phyloP scores from a whole-genome alignment of 2,113 vertebrate genomes.

The Atractosteus spatula region DNA sequence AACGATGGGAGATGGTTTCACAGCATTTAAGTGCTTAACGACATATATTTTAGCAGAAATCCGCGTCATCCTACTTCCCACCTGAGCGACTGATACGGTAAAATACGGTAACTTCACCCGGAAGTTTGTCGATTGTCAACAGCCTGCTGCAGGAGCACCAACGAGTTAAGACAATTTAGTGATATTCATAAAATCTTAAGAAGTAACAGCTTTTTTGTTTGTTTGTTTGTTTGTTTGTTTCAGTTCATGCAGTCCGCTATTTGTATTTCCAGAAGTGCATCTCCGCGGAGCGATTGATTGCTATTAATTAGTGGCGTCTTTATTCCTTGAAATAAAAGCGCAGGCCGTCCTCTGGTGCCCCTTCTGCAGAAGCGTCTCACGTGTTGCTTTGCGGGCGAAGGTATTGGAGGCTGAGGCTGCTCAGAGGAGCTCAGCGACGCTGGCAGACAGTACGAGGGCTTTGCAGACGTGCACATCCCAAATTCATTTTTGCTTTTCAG shows the following conservation, averaged over 20 bases:
- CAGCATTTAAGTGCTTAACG: background rate
- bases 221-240: background rate
- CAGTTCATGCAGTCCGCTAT: background rate
- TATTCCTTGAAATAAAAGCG: too few species aligned
- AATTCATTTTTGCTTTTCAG: background rate
- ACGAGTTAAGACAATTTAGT: too few species aligned
- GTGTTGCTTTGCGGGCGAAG: constrained; percentile 26
- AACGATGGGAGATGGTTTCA: background rate
- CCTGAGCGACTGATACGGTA: background rate
- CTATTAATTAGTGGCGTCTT: background rate
- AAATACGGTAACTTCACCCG: constrained; percentile 50
- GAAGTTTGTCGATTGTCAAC: constrained; percentile 33
- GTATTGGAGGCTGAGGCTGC: constrained; percentile 27
- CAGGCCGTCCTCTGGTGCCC: too few species aligned
- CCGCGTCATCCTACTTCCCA: too few species aligned
- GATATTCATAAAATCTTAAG: too few species aligned
- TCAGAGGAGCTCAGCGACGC: constrained; percentile 35
- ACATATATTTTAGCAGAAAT: too few species aligned
- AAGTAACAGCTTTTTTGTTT: background rate
- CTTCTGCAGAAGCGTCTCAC: constrained; percentile 22
- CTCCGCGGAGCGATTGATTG: background rate
- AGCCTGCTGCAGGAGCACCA: background rate
- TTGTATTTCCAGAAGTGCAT: background rate
- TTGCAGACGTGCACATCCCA: constrained; percentile 17
- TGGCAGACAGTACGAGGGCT: constrained; percentile 23